A percentile compares a stretch with the other conserved stretches of the same genome.
Evolutionary conservation across 2,113 vertebrate species (phyloP).

Genomic region (Zosterops borbonicus): DNA sequence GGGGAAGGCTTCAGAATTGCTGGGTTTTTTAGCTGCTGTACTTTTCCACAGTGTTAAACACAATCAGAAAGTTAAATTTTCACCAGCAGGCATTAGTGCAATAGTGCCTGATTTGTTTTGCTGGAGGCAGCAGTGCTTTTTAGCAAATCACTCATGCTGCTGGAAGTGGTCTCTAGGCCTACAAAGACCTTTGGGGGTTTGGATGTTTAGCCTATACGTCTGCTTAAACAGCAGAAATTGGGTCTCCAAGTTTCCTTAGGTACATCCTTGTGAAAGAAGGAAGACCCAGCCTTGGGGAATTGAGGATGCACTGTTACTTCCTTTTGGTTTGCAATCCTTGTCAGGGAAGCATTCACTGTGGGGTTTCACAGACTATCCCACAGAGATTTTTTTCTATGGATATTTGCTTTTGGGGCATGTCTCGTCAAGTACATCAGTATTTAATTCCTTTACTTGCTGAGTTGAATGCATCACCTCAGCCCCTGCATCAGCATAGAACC

Average conservation of each 20-base stretch:
- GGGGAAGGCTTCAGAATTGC: neutral
- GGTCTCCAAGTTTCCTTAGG: rapidly evolving
- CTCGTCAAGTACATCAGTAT: neutral
- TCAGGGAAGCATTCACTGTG: neutral
- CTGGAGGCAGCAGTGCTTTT: neutral
- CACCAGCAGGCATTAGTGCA: neutral
- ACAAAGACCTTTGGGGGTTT: neutral
- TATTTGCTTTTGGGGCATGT: neutral
- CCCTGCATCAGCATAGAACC: neutral
- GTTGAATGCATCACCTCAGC: neutral
- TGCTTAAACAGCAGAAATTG: neutral
- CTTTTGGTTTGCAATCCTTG: neutral
- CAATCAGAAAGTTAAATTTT: neutral
- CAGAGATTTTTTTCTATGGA: rapidly evolving
- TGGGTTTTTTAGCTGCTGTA: neutral
- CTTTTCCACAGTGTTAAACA: neutral
- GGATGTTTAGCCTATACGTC: neutral
- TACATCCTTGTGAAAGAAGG: rapidly evolving
- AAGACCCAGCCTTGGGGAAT: neutral
- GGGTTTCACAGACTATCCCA: neutral
- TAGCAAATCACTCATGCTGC: neutral
- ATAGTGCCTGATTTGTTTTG: neutral
- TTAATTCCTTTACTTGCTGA: neutral
- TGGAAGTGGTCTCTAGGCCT: neutral
- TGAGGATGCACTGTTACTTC: rapidly evolving